Conservation (phyloP, 2,113 vertebrate species). For the Diglossa brunneiventris region DNA sequence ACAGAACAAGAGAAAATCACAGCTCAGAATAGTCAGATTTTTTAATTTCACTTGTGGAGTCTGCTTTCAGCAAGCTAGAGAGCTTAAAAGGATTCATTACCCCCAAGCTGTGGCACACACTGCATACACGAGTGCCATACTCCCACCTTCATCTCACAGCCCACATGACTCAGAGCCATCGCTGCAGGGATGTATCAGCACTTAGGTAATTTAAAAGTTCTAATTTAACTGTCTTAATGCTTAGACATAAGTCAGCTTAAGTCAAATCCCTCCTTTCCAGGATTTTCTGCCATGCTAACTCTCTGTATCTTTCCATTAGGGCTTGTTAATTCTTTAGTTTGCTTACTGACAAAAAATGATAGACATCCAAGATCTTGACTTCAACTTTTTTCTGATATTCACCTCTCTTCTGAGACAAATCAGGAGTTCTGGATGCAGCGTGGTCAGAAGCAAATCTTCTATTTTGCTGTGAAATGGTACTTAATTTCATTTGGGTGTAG, state of each 20-base stretch:
- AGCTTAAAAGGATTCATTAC: neutral
- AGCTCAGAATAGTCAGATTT: neutral
- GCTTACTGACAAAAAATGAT: no score
- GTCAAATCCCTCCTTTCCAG: neutral
- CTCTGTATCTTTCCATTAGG: neutral
- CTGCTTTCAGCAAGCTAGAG: neutral
- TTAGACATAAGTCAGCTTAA: constrained; percentile 35
- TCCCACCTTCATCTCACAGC: constrained; percentile 1
- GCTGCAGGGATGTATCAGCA: constrained; percentile 4
- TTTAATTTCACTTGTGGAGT: neutral
- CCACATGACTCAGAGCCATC: constrained; percentile 14
- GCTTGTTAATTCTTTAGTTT: no score
- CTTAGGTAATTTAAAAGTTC: constrained; percentile 56
- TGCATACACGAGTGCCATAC: neutral
- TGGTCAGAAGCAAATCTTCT: neutral
- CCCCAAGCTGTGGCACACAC: neutral
- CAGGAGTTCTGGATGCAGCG: rapidly evolving
- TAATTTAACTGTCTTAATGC: constrained; percentile 51
- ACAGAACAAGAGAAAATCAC: neutral
- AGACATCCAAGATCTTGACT: neutral
- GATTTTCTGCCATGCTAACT: neutral
- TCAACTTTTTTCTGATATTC: neutral
- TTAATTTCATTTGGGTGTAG: neutral
- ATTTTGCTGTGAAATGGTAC: neutral
- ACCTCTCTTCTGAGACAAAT: neutral